Percentiles rank a stretch among this genome's conserved stretches.
These are phyloP conservation scores for Dorcus hopei DNA, from an alignment of 2,888 invertebrate genomes.

Conservation along the genomic window DNA sequence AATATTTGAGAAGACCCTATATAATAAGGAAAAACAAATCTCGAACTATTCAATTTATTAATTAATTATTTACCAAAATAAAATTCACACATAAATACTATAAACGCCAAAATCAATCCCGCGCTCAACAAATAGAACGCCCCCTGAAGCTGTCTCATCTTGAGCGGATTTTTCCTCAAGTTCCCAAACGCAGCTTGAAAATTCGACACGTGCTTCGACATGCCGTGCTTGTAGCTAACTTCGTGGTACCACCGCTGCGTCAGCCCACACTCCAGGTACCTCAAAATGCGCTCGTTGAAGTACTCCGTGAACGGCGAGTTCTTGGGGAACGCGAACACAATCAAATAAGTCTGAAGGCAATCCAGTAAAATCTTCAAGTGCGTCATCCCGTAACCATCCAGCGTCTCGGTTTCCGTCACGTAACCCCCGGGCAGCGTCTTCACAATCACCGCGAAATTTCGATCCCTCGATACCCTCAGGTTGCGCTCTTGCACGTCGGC, in stretches of 20 bases:
- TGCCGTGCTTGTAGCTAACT: background rate
- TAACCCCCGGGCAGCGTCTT: constrained; percentile 15
- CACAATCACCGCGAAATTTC: constrained; percentile 19
- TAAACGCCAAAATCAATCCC: background rate
- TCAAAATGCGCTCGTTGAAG: constrained; percentile 22
- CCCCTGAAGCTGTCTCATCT: background rate
- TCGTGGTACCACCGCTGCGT: constrained; percentile 23
- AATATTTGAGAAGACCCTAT: too few relatives aligned
- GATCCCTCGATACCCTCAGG: constrained; percentile 3
- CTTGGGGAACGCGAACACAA: constrained; percentile 22
- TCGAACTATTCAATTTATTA: too few relatives aligned
- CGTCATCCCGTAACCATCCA: constrained; percentile 21
- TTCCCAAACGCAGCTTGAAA: background rate
- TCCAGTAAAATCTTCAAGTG: constrained; percentile 21
- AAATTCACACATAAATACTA: background rate
- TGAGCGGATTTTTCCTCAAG: background rate
- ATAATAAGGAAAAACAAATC: too few relatives aligned
- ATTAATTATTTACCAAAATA: too few relatives aligned
- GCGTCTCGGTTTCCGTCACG: constrained; percentile 19
- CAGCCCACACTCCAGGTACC: constrained; percentile 25
- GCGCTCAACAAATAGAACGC: background rate
- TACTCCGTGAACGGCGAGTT: constrained; percentile 26
- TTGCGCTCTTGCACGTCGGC: constrained; percentile 3
- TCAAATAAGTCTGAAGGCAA: constrained; percentile 21
- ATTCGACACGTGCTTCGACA: background rate